A percentile compares a stretch with the other conserved stretches of the same genome.
These are phyloP conservation scores for Mixornis gularis DNA, from an alignment of 2,113 vertebrate species.

Conservation along the genomic window DNA sequence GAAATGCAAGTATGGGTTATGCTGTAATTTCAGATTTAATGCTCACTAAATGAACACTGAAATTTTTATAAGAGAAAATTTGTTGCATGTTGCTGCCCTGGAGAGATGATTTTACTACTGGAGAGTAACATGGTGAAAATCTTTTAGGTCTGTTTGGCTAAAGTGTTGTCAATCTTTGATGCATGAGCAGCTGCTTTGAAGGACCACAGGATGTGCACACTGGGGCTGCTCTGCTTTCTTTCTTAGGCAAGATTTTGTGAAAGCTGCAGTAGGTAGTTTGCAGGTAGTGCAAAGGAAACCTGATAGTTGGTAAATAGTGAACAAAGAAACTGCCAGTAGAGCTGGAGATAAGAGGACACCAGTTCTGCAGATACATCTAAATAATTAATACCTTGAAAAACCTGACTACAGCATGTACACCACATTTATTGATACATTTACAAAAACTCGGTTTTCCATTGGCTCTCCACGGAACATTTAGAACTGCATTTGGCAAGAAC, in stretches of 20 bases:
- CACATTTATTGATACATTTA: constrained; percentile 63
- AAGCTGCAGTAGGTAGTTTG: not conserved
- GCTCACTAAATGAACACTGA: not conserved
- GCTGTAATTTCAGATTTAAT: constrained; percentile 19
- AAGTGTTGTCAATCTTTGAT: not conserved
- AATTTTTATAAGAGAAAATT: not conserved
- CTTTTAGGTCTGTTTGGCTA: not conserved
- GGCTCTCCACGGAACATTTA: constrained; percentile 39
- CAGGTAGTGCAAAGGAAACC: constrained; percentile 53
- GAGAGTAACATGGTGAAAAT: not conserved
- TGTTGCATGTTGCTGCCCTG: not conserved
- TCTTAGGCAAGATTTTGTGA: not conserved
- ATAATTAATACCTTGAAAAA: constrained; percentile 52
- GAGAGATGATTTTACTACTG: not conserved
- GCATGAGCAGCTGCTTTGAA: not conserved
- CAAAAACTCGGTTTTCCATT: constrained; percentile 19
- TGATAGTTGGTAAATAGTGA: not conserved
- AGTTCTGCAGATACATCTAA: not conserved
- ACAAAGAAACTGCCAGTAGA: not conserved
- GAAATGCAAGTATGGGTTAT: not conserved
- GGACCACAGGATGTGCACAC: not conserved
- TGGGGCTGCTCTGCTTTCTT: not conserved
- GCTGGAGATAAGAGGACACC: not conserved
- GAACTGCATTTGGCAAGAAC: constrained; percentile 29
- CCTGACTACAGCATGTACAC: constrained; percentile 52